phyloP scores from a whole-genome alignment of 2,797 vertebrate species.

The Fistularia tabacaria region DNA sequence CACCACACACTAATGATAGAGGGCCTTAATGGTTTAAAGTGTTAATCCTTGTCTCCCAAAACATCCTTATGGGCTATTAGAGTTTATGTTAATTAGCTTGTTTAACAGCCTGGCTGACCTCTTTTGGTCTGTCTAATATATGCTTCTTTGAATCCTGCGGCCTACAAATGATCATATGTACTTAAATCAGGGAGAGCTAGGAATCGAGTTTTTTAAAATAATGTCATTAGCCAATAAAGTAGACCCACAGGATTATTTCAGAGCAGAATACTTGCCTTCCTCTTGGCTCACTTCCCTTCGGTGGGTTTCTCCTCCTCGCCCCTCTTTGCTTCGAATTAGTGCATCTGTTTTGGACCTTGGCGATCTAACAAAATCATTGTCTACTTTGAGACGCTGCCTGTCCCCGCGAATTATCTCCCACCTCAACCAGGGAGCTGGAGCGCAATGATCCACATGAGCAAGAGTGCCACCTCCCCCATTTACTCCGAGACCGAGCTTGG shows the following conservation, averaged over 20 bases:
- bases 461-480: slow-evolving; percentile 62
- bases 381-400: slow-evolving; percentile 54
- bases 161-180: slow-evolving; percentile 46
- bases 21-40: slow-evolving; percentile 56
- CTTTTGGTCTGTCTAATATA: slow-evolving; percentile 40
- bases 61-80: slow-evolving; percentile 50
- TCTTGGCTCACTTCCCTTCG: slow-evolving; percentile 11
- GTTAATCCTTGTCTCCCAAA: slow-evolving; percentile 46
- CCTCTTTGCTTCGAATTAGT: slow-evolving; percentile 21
- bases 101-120: slow-evolving; percentile 60
- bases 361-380: slow-evolving; percentile 53
- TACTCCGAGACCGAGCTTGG: slow-evolving; percentile 53
- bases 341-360: slow-evolving; percentile 32
- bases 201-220: slow-evolving; percentile 42
- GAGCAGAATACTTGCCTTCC: slow-evolving; percentile 1
- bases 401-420: slow-evolving; percentile 62
- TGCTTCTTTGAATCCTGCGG: slow-evolving; percentile 43
- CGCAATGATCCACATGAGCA: slow-evolving; percentile 66
- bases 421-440: slow-evolving; percentile 56
- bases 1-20: slow-evolving; percentile 36
- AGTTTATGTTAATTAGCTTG: slow-evolving; percentile 63
- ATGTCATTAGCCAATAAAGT: slow-evolving; percentile 34
- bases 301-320: slow-evolving; percentile 30
- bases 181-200: slow-evolving; percentile 42
- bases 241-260: slow-evolving; percentile 10